A percentile compares a stretch with the other conserved stretches of the same genome.
Conservation (phyloP, 2,113 vertebrate genomes). For the Trinectes maculatus region DNA sequence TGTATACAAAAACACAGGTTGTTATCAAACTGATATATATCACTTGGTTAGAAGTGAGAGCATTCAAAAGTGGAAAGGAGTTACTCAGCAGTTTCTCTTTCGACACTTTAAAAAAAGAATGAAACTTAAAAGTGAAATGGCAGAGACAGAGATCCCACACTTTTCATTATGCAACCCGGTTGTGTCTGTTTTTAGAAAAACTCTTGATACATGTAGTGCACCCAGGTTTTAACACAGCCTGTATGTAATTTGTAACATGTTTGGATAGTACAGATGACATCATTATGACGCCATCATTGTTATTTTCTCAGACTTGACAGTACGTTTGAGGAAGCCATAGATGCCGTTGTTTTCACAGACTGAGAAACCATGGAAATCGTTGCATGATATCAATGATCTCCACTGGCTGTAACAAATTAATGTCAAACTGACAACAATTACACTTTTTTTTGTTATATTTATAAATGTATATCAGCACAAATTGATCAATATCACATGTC, state of each 20-base stretch:
- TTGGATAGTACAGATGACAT: no score
- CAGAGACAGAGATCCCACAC: neutral
- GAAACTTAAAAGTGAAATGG: no score
- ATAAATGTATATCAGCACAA: neutral
- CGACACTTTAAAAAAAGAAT: neutral
- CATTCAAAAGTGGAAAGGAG: neutral
- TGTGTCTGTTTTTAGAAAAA: no score
- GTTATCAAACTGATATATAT: neutral
- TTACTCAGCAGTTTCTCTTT: neutral
- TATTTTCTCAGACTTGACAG: no score
- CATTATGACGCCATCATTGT: no score
- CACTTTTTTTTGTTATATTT: neutral
- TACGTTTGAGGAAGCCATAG: no score
- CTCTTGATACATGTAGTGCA: no score
- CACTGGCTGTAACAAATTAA: conserved; percentile 12
- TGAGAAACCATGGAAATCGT: no score
- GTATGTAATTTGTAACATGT: no score
- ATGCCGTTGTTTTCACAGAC: neutral
- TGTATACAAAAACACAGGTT: neutral
- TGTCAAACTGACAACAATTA: neutral
- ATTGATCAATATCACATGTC: neutral
- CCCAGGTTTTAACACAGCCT: no score
- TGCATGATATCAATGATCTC: neutral
- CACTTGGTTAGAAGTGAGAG: neutral
- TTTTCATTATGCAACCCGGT: no score